phyloP scores from a whole-genome alignment of 2,888 invertebrate species.

The Drosophila bunnanda region DNA sequence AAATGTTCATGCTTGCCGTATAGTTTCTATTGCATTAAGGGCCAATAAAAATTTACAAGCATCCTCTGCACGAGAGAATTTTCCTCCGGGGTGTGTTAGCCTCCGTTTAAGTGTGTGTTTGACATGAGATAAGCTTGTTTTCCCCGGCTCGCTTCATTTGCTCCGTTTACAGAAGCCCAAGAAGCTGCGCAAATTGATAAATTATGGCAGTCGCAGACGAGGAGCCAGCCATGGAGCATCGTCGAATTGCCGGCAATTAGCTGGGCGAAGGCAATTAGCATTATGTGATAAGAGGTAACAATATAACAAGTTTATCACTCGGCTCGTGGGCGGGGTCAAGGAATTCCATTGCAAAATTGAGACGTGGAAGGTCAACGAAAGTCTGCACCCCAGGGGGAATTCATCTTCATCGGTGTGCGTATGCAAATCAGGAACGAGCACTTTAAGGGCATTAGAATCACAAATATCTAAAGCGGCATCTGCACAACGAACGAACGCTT shows the following conservation, averaged over 20 bases:
- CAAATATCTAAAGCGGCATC: slow-evolving; percentile 62
- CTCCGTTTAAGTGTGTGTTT: slow-evolving; percentile 69
- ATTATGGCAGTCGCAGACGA: slow-evolving; percentile 56
- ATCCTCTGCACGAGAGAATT: slow-evolving; percentile 24
- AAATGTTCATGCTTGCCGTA: slow-evolving; percentile 35
- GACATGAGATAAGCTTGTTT: slow-evolving; percentile 74
- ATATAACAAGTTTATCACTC: slow-evolving; percentile 55
- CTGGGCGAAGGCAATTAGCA: slow-evolving; percentile 70
- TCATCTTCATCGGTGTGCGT: slow-evolving; percentile 43
- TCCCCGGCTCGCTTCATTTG: slow-evolving; percentile 68
- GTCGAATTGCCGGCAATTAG: slow-evolving; percentile 74
- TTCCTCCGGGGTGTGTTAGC: slow-evolving; percentile 27
- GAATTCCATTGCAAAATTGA: slow-evolving; percentile 50
- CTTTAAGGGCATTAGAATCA: slow-evolving; percentile 75
- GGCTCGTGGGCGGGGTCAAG: slow-evolving; percentile 40
- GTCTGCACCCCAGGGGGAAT: slow-evolving; percentile 14
- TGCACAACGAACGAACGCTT: slow-evolving; percentile 32
- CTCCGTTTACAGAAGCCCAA: slow-evolving; percentile 37
- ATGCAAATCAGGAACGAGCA: slow-evolving; percentile 68
- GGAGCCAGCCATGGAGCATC: neutral
- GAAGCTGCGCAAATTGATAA: slow-evolving; percentile 72
- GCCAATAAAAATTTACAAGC: slow-evolving; percentile 65
- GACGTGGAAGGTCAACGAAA: slow-evolving; percentile 48
- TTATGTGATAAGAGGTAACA: slow-evolving; percentile 66
- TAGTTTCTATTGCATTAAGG: slow-evolving; percentile 66